Evolutionary conservation across 35 echinoderm and acorn worm species (phyloP).

Genomic region (Lytechinus variegatus): DNA sequence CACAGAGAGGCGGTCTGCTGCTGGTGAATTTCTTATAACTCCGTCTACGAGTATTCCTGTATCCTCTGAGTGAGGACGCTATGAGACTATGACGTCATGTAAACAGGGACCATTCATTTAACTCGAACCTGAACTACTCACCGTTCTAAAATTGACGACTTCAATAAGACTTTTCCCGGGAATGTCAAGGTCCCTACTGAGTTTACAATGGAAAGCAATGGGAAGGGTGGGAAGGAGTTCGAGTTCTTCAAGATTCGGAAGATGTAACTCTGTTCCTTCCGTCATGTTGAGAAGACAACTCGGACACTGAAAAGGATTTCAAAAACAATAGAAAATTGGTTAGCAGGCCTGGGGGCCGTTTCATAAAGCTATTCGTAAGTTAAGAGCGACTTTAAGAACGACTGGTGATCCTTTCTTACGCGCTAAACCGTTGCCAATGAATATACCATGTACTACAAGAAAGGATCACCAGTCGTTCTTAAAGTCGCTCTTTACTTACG

Average conservation of each 20-base stretch:
- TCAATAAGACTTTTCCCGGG: slow-evolving; percentile 77
- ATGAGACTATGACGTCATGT: no score
- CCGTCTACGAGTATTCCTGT: no score
- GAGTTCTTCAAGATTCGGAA: slow-evolving; percentile 70
- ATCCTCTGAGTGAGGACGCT: no score
- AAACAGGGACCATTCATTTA: no score
- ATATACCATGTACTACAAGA: no score
- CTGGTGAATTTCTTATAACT: no score
- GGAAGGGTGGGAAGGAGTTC: slow-evolving; percentile 76
- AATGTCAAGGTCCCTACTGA: slow-evolving; percentile 73
- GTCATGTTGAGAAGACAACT: slow-evolving; percentile 71
- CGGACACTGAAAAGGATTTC: slow-evolving; percentile 69
- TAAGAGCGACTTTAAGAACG: no score
- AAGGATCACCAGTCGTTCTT: no score
- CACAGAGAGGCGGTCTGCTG: no score
- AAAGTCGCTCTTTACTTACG: no score
- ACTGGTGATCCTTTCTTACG: no score
- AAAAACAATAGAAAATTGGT: not conserved
- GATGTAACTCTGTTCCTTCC: slow-evolving; percentile 54
- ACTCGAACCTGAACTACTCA: slow-evolving; percentile 44
- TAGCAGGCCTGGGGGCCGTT: not conserved
- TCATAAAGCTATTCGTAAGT: not conserved
- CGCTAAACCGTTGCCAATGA: no score
- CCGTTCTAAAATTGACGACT: slow-evolving; percentile 91
- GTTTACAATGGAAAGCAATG: slow-evolving; percentile 95